phyloP scores from a whole-genome alignment of 2,797 vertebrate species.

The Pempheris klunzingeri region DNA sequence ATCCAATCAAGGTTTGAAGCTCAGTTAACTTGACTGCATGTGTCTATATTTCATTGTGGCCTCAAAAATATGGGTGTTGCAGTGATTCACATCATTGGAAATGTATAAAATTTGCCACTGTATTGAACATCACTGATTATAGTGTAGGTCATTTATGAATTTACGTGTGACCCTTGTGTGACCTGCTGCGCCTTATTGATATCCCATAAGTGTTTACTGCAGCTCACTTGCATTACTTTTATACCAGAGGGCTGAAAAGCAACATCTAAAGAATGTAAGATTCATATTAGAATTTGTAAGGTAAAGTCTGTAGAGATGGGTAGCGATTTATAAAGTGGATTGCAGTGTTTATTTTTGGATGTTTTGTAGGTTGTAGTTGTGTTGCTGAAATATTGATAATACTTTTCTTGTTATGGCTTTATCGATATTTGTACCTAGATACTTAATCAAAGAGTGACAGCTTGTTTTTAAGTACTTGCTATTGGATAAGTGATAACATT shows the following conservation, averaged over 20 bases:
- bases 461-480: conserved; percentile 24
- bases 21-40: neutral
- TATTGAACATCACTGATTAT: neutral
- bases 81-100: neutral
- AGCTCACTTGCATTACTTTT: neutral
- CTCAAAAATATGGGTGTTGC: neutral
- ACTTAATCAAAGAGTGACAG: conserved; percentile 13
- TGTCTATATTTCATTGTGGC: neutral
- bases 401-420: conserved; percentile 1
- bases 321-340: neutral
- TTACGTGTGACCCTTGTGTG: conserved; percentile 24
- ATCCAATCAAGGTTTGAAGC: conserved; percentile 6
- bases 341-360: neutral
- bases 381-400: conserved; percentile 36
- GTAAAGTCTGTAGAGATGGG: neutral
- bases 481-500: conserved; percentile 23
- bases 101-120: neutral
- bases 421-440: conserved; percentile 31
- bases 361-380: conserved; percentile 13
- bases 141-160: conserved; percentile 44
- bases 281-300: neutral
- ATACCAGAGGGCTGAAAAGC: neutral
- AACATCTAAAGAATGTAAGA: neutral
- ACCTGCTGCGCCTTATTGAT: conserved; percentile 50
- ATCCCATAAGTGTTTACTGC: conserved; percentile 38